phyloP scores from a whole-genome alignment of 2,113 vertebrate genomes.

The Connochaetes taurinus region DNA sequence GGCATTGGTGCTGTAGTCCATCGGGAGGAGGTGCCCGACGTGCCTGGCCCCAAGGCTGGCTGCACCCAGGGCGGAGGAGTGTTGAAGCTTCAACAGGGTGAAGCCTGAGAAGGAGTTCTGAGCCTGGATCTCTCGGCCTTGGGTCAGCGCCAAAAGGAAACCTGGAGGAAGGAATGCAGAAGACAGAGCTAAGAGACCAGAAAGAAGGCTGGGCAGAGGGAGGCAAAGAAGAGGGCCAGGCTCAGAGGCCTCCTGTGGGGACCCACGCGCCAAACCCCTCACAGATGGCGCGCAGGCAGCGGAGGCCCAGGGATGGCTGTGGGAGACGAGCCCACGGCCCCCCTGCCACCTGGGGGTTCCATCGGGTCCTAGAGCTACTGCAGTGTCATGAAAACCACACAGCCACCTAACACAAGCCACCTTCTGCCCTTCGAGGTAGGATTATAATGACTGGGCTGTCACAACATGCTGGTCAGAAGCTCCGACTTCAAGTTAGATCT shows the following conservation, averaged over 20 bases:
- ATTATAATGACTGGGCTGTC: neutral
- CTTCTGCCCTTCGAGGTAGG: neutral
- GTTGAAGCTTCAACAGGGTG: constrained; percentile 84
- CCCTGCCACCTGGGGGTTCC: neutral
- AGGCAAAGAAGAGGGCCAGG: neutral
- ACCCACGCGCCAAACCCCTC: neutral
- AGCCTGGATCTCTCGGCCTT: constrained; percentile 58
- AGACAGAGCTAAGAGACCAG: neutral
- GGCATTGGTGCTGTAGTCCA: constrained; percentile 82
- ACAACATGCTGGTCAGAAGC: neutral
- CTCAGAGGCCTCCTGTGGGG: neutral
- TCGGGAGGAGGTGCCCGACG: constrained; percentile 73
- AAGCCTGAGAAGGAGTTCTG: constrained; percentile 80
- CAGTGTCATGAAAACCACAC: neutral
- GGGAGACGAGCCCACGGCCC: neutral
- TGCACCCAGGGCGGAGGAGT: constrained; percentile 88
- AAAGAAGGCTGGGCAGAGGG: neutral
- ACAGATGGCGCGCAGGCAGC: neutral
- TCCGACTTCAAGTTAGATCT: neutral
- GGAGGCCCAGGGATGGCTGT: neutral
- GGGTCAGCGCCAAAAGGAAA: constrained; percentile 81
- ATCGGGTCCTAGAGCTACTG: neutral
- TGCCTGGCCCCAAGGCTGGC: constrained; percentile 85
- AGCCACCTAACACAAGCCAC: neutral
- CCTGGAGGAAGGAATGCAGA: constrained; percentile 71